Evolutionary conservation across 2,113 vertebrate species (phyloP), one percentile per base, ranked within the genome.

Genomic region (Archocentrus centrarchus): DNA sequence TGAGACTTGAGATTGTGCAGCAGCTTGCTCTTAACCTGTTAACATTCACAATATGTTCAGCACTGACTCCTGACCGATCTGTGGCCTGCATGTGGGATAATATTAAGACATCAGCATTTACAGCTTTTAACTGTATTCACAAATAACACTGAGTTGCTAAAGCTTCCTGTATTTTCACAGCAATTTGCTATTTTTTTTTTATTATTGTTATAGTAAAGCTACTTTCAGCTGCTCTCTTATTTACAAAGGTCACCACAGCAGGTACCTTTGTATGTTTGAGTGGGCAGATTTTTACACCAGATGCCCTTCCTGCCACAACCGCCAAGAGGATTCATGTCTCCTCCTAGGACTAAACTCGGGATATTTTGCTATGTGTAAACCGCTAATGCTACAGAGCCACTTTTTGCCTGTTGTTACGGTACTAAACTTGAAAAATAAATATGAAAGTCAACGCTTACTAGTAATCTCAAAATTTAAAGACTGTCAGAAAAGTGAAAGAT

Each of bases 251-350:
- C 64, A 4, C 22, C 64, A 68, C 41, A 47, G 41, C 64, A 68
- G 64, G 64, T 68, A 47, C 24, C 63, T 66, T 37, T 44, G 63
- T 39, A 66, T 66, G 63, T 66, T 66, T 66, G 39, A 66, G 63
- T 66, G 44, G 63, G 63, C 63, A 66, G 63, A 66, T 66, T 66
- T 66, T 66, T 66, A 39, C 39, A 47, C 22, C 63, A 66, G 63
- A 44, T 66, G 64, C 64, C 39, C 39, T 47, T 68, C 64, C 64
- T 27, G 64, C 64, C 27, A 41, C 64, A 68, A 47, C 1, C 47
- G 64, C 47, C 41, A 68, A 27, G 27, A 8, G 64, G 64, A 68
- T 68, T 68, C 17, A 47, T 68, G 39, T 68, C 39, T 47, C 64
- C 64, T 47, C 39, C 64, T 1, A 2, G 41, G 64, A 68, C 47